Conservation (phyloP, 1,140 invertebrate species). For the Calosoma granatense region DNA sequence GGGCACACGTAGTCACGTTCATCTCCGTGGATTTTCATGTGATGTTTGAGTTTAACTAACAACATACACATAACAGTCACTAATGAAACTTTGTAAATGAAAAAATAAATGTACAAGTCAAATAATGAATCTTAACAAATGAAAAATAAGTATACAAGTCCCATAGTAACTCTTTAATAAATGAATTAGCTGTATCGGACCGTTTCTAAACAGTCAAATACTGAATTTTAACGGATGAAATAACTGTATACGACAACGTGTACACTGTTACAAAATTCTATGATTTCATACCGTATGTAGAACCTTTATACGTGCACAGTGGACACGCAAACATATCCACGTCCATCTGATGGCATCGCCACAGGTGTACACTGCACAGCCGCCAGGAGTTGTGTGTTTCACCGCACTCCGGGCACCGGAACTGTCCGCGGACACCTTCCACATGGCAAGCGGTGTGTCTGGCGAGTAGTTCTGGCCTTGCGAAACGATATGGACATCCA, state of each 20-base stretch:
- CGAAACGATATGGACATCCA: slow-evolving; percentile 42
- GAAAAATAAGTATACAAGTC: slow-evolving; percentile 10
- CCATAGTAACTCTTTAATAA: slow-evolving; percentile 7
- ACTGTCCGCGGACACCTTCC: slow-evolving; percentile 29
- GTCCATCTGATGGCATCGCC: slow-evolving; percentile 54
- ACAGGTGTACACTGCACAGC: slow-evolving; percentile 52
- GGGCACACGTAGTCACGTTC: slow-evolving; percentile 45
- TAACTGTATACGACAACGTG: too few relatives aligned
- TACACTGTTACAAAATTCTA: too few relatives aligned
- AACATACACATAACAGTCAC: background rate
- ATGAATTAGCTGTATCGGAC: slow-evolving; percentile 36
- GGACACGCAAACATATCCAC: slow-evolving; percentile 54
- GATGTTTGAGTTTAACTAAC: slow-evolving; percentile 22
- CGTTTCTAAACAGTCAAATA: slow-evolving; percentile 40
- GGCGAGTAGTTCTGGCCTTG: slow-evolving; percentile 34
- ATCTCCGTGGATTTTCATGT: slow-evolving; percentile 51
- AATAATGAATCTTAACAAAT: slow-evolving; percentile 7
- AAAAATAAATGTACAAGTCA: background rate
- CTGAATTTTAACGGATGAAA: slow-evolving; percentile 46
- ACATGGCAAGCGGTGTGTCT: slow-evolving; percentile 42
- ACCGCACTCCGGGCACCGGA: slow-evolving; percentile 43
- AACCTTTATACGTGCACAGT: slow-evolving; percentile 35
- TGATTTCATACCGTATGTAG: background rate
- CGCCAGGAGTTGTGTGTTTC: slow-evolving; percentile 46
- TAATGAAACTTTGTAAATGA: background rate